phyloP scores from a whole-genome alignment of 2,888 invertebrate species.

The Timema podura region DNA sequence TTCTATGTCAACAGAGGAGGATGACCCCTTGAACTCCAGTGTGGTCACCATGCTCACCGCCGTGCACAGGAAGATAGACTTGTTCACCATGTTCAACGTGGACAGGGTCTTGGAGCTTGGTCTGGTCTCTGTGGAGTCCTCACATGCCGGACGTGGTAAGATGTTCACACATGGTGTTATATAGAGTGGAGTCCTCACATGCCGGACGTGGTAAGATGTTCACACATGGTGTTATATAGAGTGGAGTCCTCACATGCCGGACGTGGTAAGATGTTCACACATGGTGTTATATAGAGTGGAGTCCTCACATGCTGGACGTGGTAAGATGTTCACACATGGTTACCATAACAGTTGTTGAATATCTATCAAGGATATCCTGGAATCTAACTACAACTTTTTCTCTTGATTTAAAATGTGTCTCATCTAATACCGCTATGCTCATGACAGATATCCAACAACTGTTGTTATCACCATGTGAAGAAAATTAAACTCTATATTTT shows the following conservation, averaged over 20 bases:
- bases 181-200: not conserved
- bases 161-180: not conserved
- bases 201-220: not conserved
- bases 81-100: conserved; percentile 21
- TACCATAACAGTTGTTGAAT: too few relatives aligned
- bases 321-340: not conserved
- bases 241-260: not conserved
- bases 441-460: too few relatives aligned
- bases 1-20: not conserved
- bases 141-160: conserved; percentile 26
- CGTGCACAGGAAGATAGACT: conserved; percentile 23
- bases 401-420: too few relatives aligned
- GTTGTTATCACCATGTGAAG: too few relatives aligned
- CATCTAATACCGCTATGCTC: too few relatives aligned
- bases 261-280: not conserved
- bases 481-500: too few relatives aligned
- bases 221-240: not conserved
- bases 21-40: conserved; percentile 22
- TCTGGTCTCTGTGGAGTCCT: conserved; percentile 22
- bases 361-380: too few relatives aligned
- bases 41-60: conserved; percentile 24
- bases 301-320: not conserved
- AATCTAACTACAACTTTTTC: too few relatives aligned
- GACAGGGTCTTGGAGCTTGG: conserved; percentile 24
- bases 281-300: not conserved